Conservation (phyloP, 2,888 invertebrate genomes). For the Zonitis immaculata region DNA sequence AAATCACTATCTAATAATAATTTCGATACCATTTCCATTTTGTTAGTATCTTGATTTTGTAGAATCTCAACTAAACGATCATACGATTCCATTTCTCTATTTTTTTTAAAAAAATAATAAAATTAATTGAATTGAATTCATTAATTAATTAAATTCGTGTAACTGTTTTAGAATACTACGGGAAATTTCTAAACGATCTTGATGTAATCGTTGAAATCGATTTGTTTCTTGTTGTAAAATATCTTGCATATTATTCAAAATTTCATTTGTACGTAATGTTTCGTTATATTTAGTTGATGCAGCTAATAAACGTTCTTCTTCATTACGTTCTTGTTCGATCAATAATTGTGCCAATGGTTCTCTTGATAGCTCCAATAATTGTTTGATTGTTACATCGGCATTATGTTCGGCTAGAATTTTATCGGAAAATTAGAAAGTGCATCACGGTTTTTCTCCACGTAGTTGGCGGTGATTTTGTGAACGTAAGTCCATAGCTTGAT, state of each 20-base stretch:
- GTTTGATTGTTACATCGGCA: slow-evolving; percentile 61
- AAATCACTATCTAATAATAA: slow-evolving; percentile 65
- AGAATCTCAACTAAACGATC: slow-evolving; percentile 58
- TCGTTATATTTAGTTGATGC: slow-evolving; percentile 56
- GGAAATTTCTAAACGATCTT: slow-evolving; percentile 53
- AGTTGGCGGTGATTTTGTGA: no score
- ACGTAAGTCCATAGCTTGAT: no score
- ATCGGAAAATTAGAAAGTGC: no score
- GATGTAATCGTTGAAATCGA: slow-evolving; percentile 60
- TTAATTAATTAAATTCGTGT: no score
- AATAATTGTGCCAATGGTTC: slow-evolving; percentile 62
- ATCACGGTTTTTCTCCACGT: no score
- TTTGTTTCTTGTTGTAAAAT: slow-evolving; percentile 63
- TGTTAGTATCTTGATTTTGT: slow-evolving; percentile 59
- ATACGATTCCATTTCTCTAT: slow-evolving; percentile 59
- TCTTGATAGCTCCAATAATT: slow-evolving; percentile 59
- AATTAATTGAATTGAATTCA: neutral
- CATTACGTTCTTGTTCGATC: slow-evolving; percentile 61
- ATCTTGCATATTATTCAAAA: slow-evolving; percentile 66
- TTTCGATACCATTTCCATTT: slow-evolving; percentile 56
- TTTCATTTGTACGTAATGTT: slow-evolving; percentile 61
- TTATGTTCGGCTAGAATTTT: slow-evolving; percentile 58
- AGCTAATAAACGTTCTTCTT: slow-evolving; percentile 62
- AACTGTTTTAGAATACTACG: slow-evolving; percentile 63
- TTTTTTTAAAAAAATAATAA: slow-evolving; percentile 2